phyloP scores from a whole-genome alignment of 2,797 vertebrate genomes.

The Pyrocephalus nanus region DNA sequence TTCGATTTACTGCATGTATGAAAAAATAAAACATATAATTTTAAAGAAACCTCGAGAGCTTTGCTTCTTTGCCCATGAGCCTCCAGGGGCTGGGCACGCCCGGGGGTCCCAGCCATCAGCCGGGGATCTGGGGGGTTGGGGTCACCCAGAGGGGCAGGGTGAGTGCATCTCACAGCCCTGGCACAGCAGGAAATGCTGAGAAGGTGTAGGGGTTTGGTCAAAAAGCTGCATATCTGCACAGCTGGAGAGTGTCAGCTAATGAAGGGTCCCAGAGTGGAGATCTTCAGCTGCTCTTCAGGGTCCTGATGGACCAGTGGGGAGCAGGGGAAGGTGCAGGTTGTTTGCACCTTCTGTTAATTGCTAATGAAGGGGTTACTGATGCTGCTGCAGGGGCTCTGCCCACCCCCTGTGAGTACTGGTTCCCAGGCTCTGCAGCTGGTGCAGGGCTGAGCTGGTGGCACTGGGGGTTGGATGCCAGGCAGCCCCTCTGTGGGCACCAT shows the following conservation, averaged over 20 bases:
- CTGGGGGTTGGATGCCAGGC: fast-evolving
- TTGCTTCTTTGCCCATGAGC: background rate
- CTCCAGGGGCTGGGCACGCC: background rate
- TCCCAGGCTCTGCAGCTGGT: fast-evolving
- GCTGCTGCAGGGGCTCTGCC: background rate
- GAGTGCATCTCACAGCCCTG: too few species aligned
- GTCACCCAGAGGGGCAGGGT: background rate
- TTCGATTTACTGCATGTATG: slow-evolving; percentile 51
- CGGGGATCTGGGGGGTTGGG: background rate
- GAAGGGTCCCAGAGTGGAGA: background rate
- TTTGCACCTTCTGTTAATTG: background rate
- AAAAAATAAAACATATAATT: slow-evolving; percentile 49
- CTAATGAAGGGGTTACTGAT: background rate
- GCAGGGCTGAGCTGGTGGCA: background rate
- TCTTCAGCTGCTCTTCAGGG: fast-evolving
- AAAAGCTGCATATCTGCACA: fast-evolving
- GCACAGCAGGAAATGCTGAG: background rate
- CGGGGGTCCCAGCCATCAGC: background rate
- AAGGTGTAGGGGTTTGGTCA: fast-evolving
- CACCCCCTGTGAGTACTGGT: fast-evolving
- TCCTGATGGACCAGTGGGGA: fast-evolving
- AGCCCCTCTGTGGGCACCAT: background rate
- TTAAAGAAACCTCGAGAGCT: slow-evolving; percentile 47
- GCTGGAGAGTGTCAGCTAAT: fast-evolving
- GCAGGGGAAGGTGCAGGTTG: background rate